These are phyloP conservation scores for Orius insidiosus DNA, from an alignment of 1,140 invertebrate species.

Conservation along the genomic window DNA sequence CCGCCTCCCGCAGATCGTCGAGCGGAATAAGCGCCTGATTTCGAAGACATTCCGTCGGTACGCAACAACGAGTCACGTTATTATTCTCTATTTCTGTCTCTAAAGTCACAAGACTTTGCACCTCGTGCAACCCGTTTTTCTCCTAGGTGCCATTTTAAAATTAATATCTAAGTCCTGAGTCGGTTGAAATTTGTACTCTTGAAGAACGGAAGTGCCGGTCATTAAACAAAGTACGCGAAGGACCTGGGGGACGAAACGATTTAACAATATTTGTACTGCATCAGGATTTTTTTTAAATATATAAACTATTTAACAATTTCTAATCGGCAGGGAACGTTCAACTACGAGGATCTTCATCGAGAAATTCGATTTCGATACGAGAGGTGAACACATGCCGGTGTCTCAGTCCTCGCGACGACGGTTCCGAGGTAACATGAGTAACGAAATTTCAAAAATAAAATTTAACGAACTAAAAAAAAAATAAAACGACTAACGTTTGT, in stretches of 20 bases:
- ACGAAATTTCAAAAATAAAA: constrained; percentile 4
- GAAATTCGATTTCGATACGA: constrained; percentile 1
- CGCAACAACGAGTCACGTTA: constrained; percentile 51
- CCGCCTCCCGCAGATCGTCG: constrained; percentile 57
- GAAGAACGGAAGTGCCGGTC: constrained; percentile 13
- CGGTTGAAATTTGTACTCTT: constrained; percentile 13
- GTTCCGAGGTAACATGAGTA: background rate
- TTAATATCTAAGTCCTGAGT: constrained; percentile 11
- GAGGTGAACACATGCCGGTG: constrained; percentile 19
- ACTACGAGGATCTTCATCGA: constrained; percentile 6
- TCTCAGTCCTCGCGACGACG: constrained; percentile 14
- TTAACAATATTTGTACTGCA: constrained; percentile 14
- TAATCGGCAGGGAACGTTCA: background rate
- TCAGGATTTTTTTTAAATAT: constrained; percentile 12
- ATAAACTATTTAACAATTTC: constrained; percentile 9
- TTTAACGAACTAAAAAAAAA: constrained; percentile 2
- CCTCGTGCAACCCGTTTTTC: constrained; percentile 13
- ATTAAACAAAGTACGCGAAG: constrained; percentile 1
- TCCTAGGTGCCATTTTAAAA: constrained; percentile 12
- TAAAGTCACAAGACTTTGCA: constrained; percentile 3
- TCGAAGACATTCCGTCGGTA: constrained; percentile 47
- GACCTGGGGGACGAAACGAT: constrained; percentile 6
- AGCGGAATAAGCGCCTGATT: constrained; percentile 42
- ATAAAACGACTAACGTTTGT: constrained; percentile 9
- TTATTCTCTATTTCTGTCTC: constrained; percentile 6